A percentile compares a stretch with the other conserved stretches of the same genome.
These are phyloP conservation scores for Mythimna lalbum DNA, from an alignment of 2,888 invertebrate species.

Conservation along the genomic window DNA sequence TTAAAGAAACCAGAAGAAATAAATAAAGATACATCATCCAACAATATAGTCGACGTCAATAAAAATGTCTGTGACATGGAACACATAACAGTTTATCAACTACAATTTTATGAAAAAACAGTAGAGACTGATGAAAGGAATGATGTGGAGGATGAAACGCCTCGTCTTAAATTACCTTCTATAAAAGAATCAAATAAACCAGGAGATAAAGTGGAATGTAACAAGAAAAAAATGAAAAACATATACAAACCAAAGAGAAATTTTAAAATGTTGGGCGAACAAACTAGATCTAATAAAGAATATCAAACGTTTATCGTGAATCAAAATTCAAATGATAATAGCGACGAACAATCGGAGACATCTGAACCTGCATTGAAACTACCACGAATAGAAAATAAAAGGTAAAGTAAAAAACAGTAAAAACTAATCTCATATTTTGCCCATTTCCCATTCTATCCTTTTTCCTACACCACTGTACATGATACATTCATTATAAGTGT, in stretches of 20 bases:
- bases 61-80: slow-evolving; percentile 82
- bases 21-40: slow-evolving; percentile 51
- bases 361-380: slow-evolving; percentile 86
- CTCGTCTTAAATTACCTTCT: slow-evolving; percentile 79
- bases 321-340: slow-evolving; percentile 74
- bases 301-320: slow-evolving; percentile 83
- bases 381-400: slow-evolving; percentile 85
- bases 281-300: slow-evolving; percentile 75
- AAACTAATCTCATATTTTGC: slow-evolving; percentile 45
- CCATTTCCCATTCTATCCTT: slow-evolving; percentile 33
- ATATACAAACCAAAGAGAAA: slow-evolving; percentile 78
- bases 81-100: slow-evolving; percentile 84
- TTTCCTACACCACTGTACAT: slow-evolving; percentile 9
- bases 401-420: slow-evolving; percentile 72
- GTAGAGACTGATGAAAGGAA: slow-evolving; percentile 45
- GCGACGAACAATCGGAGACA: slow-evolving; percentile 78
- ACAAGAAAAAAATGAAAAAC: slow-evolving; percentile 75
- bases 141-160: slow-evolving; percentile 39
- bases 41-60: slow-evolving; percentile 41
- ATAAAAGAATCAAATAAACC: slow-evolving; percentile 81
- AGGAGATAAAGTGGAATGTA: slow-evolving; percentile 68
- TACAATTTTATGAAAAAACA: slow-evolving; percentile 75
- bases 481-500: neutral
- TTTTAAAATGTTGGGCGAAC: slow-evolving; percentile 77
- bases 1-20: slow-evolving; percentile 58